Conservation (phyloP, 2,797 vertebrate species). For the Sebastes cheni region DNA sequence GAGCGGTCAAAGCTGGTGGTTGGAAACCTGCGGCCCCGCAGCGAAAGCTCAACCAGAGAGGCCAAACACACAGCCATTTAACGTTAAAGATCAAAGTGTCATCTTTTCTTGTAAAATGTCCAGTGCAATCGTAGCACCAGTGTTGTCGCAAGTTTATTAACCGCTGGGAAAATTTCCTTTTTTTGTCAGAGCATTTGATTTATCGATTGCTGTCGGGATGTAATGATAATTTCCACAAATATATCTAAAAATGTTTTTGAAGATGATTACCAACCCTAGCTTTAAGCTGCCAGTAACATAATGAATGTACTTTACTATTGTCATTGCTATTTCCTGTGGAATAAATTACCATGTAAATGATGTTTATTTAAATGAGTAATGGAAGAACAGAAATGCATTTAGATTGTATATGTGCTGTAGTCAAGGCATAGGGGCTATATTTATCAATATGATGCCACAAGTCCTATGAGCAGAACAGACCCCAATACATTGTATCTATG, state of each 20-base stretch:
- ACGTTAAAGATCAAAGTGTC: too few relatives aligned
- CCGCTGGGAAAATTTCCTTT: rapidly evolving
- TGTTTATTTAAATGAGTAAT: constrained; percentile 55
- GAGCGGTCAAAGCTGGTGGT: too few relatives aligned
- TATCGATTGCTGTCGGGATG: neutral
- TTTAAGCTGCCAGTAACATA: constrained; percentile 29
- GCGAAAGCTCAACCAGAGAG: too few relatives aligned
- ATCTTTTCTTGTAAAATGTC: too few relatives aligned
- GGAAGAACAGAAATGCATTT: constrained; percentile 22
- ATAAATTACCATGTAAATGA: constrained; percentile 5
- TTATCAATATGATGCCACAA: constrained; percentile 52
- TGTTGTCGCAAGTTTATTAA: too few relatives aligned
- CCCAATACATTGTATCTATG: constrained; percentile 56
- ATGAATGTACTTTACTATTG: constrained; percentile 56
- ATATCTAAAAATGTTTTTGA: neutral
- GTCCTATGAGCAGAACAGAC: constrained; percentile 32
- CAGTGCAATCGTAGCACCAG: too few relatives aligned
- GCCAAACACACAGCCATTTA: too few relatives aligned
- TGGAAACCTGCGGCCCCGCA: too few relatives aligned
- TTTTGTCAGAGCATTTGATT: neutral
- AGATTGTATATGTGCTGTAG: constrained; percentile 24
- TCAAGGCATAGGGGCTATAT: constrained; percentile 61
- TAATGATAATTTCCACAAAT: neutral
- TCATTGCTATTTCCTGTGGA: constrained; percentile 32
- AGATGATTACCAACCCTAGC: neutral